Base-by-base conservation (phyloP, 2,888 invertebrate genomes). In the Tinea trinotella region DNA sequence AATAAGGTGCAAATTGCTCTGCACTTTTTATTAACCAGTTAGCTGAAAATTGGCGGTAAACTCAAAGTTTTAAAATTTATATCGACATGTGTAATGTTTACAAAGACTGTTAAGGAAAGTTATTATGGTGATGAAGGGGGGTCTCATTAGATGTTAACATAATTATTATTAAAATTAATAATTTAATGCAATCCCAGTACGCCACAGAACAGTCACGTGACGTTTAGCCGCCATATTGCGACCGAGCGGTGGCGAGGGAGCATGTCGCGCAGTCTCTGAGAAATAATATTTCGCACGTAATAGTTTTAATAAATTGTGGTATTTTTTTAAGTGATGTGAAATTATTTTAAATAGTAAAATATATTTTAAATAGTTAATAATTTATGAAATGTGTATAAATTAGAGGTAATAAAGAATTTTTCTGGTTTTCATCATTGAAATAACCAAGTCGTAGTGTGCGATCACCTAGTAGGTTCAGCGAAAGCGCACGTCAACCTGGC, bases 151-250 rank as follows among this genome's bases (percentile, higher is more conserved):
- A 22, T 18, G 18, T 44, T 3, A 30, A 7, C 7, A 7, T 9
- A 30, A 18, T 18, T 18, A 44, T 15, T 18, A 48, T 19, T 48
- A 19, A 2, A 2, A 30, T 30, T 30, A 30, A 10, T 30, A 30
- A n/a, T n/a, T 30, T n/a, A 30, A 7, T 30, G 7, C 13, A 34
- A 17, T 34, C 35, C 52, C 35, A 15, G 35, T 22, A 52, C 57
- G 54, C 40, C 56, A 57, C 56, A 52, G 53, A 55, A 55, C 56
- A 56, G 70, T 76, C 75, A 76, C 76, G 76, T 76, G 76, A 76
- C 67, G 65, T 58, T 63, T 61, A 61, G 60, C 66, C 74, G 79
- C 79, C 79, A 79, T 78, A 74, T 79, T 79, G 77, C 62, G 66
- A 68, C 74, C 67, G 68, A 67, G 64, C 68, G 62, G 67, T 72